phyloP scores from a whole-genome alignment of 1,140 invertebrate genomes.

The Ericerus pela region DNA sequence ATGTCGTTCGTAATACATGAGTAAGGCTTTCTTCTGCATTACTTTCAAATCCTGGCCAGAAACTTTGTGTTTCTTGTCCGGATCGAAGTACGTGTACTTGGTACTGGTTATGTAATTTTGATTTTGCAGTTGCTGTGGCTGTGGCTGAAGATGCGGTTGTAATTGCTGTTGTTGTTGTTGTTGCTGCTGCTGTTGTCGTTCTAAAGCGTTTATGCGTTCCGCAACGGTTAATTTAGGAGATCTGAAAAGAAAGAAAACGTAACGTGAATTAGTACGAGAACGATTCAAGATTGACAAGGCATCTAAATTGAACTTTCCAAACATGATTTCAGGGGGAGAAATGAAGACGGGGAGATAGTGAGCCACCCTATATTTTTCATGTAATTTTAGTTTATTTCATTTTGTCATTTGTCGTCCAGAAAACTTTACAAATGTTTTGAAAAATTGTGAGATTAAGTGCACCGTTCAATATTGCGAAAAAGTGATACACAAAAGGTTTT shows the following conservation, averaged over 20 bases:
- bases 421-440: no score
- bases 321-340: no score
- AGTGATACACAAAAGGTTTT: no score
- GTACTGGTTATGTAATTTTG: constrained; percentile 26
- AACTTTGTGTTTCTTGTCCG: constrained; percentile 55
- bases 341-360: no score
- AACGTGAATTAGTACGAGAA: neutral
- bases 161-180: constrained; percentile 24
- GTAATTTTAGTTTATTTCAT: no score
- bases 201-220: constrained; percentile 57
- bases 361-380: no score
- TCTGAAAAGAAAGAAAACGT: no score
- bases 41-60: constrained; percentile 63
- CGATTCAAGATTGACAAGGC: neutral
- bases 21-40: constrained; percentile 69
- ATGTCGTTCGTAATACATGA: constrained; percentile 71
- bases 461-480: no score
- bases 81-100: constrained; percentile 55
- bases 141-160: constrained; percentile 31
- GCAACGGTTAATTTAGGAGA: constrained; percentile 49
- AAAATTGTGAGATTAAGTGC: no score
- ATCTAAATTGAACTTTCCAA: neutral
- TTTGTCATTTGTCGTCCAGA: no score
- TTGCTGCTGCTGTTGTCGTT: constrained; percentile 35
- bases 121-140: constrained; percentile 27